These are phyloP conservation scores for Esox niger DNA, from an alignment of 2,113 vertebrate genomes.

Conservation along the genomic window DNA sequence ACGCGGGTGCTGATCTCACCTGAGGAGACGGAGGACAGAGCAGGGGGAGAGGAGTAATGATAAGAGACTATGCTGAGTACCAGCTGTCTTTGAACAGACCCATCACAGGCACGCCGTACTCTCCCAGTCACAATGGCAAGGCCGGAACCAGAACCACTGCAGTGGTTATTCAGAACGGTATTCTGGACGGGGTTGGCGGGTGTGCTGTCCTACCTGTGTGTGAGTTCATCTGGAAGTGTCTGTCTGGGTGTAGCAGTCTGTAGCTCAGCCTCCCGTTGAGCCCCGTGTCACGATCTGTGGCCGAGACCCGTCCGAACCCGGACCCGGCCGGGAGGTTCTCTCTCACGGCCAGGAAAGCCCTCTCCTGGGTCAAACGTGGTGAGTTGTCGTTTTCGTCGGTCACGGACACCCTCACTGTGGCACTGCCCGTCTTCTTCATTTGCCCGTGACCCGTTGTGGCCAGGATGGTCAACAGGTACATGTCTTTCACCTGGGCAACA, in stretches of 20 bases:
- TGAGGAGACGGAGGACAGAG: slow-evolving; percentile 40
- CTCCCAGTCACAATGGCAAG: background rate
- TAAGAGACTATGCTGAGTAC: slow-evolving; percentile 39
- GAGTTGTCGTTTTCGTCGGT: slow-evolving; percentile 94
- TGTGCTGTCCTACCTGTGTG: slow-evolving; percentile 83
- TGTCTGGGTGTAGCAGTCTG: slow-evolving; percentile 81
- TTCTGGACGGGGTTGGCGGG: too few relatives aligned
- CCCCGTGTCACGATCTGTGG: slow-evolving; percentile 86
- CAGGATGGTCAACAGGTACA: slow-evolving; percentile 85
- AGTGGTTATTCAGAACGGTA: background rate
- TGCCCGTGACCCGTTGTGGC: slow-evolving; percentile 74
- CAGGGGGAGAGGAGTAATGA: slow-evolving; percentile 25
- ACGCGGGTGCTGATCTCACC: slow-evolving; percentile 89
- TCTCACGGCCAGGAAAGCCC: slow-evolving; percentile 87
- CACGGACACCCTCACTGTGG: slow-evolving; percentile 83
- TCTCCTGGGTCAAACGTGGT: slow-evolving; percentile 87
- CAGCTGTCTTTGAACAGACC: slow-evolving; percentile 50
- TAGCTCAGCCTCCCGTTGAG: slow-evolving; percentile 88
- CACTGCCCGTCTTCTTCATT: slow-evolving; percentile 79
- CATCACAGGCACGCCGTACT: slow-evolving; percentile 29
- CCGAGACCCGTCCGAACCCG: slow-evolving; percentile 83
- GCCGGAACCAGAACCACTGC: background rate
- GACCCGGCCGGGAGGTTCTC: slow-evolving; percentile 87
- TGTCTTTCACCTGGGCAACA: slow-evolving; percentile 71
- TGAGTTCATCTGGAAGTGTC: slow-evolving; percentile 85